A percentile compares a stretch with the other conserved stretches of the same genome.
phyloP scores from a whole-genome alignment of 1,140 invertebrate species.

The Brachionus asplanchnoidis region DNA sequence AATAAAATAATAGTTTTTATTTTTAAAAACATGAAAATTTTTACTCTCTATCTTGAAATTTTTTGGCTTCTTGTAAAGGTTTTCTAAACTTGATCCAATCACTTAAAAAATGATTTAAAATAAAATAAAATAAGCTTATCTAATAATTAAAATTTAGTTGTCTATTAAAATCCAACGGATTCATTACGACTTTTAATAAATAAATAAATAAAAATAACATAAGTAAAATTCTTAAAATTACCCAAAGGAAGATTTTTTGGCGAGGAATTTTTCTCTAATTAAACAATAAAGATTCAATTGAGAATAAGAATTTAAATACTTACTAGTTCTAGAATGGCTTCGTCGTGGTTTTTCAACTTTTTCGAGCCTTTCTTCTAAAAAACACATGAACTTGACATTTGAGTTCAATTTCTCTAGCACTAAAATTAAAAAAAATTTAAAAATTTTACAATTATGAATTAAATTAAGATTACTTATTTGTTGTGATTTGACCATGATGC shows the following conservation, averaged over 20 bases:
- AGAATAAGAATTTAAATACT: neutral
- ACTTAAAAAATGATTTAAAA: too few species aligned
- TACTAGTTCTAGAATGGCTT: neutral
- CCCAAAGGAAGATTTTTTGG: neutral
- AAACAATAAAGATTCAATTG: neutral
- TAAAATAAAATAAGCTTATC: too few species aligned
- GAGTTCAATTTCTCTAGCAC: neutral
- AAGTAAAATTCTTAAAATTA: neutral
- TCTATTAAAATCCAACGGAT: too few species aligned
- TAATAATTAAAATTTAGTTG: too few species aligned
- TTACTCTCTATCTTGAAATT: neutral
- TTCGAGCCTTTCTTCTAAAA: neutral
- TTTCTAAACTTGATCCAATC: neutral
- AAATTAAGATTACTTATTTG: neutral
- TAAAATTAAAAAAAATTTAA: too few species aligned
- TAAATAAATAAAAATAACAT: neutral
- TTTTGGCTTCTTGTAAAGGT: neutral
- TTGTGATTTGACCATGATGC: neutral
- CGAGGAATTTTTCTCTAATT: neutral
- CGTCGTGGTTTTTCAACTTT: neutral
- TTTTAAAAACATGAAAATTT: neutral
- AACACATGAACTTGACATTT: neutral
- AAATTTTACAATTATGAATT: too few species aligned
- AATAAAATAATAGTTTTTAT: neutral
- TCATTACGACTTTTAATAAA: neutral